Base-by-base conservation (phyloP, 2,113 vertebrate genomes). In the Ellobius talpinus region DNA sequence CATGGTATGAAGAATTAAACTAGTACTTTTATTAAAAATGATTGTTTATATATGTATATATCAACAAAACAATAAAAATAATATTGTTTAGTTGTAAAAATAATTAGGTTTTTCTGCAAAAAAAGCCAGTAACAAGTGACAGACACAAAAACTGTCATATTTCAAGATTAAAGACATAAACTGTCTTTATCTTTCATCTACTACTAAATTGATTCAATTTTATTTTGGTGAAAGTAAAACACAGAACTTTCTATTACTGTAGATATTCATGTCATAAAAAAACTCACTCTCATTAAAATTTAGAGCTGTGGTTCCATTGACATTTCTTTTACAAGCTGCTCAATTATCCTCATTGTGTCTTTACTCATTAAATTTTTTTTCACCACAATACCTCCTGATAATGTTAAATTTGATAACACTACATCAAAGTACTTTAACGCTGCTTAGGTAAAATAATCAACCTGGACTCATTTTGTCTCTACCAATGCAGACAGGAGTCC, bases 321-420 rank as follows among this genome's bases (percentile, higher is more conserved):
- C 24, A 55, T 93, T 87, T 95, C 61, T 93, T 97, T 77, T 55
- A 33, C 29, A 93, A 95, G 45, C 7, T n/a, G 72, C 95, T 89
- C 23, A 58, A 70, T 89, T 94, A 91, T 77, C 61, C 29, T 90
- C 45, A 92, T 84, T 87, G 7, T 77, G 33, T 84, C 24, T 68
- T 91, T 73, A 76, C 14, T 81, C 26, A 70, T 90, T 93, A 77
- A 82, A 82, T 58, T 9, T 9, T 66, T 33, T 97, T 87, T 92
- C 42, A 87, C 7, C 12, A 91, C 61, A 90, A 66, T 87, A 6
- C 10, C 19, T 39, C 39, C 33, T 79, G 76, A 66, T 66, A 93
- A 79, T 93, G 47, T 73, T 68, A 76, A 92, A 92, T 96, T 96
- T 92, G 23, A 36, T 39, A 93, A 45, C 73, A 36, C 74, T 92